Conservation (phyloP, 2,888 invertebrate species). For the Cataglyphis rosenhaueri region DNA sequence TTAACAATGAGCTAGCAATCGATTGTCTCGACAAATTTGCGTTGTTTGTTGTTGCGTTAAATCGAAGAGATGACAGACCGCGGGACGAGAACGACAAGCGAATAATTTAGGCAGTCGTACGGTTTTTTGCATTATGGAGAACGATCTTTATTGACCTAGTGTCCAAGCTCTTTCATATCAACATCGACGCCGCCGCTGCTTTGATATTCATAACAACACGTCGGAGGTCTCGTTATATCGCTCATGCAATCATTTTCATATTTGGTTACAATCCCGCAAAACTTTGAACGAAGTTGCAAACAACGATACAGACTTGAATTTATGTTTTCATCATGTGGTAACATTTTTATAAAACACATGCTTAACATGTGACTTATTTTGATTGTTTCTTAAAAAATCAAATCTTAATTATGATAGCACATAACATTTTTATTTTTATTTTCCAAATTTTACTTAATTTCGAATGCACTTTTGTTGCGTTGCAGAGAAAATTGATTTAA, state of each 20-base stretch:
- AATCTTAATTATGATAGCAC: background rate
- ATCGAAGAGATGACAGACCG: background rate
- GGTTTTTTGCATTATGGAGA: constrained; percentile 26
- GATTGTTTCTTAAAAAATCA: background rate
- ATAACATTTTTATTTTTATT: background rate
- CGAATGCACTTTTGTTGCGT: background rate
- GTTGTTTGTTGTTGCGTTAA: background rate
- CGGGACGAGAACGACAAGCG: background rate
- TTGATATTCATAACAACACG: constrained; percentile 55
- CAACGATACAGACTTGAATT: background rate
- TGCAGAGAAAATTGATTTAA: constrained; percentile 7
- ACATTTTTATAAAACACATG: background rate
- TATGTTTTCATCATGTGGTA: background rate
- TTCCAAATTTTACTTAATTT: background rate
- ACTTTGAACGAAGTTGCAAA: constrained; percentile 23
- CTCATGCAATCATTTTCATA: constrained; percentile 40
- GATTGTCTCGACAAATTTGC: background rate
- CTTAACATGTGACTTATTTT: background rate
- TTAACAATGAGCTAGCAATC: background rate
- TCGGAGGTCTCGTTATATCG: constrained; percentile 26
- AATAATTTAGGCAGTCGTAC: constrained; percentile 1
- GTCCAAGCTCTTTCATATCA: constrained; percentile 29
- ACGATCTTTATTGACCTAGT: background rate
- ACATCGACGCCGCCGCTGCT: constrained; percentile 4
- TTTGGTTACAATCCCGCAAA: constrained; percentile 21